Evolutionary conservation across 2,888 invertebrate species (phyloP), one percentile per base, ranked within the genome.

Genomic region (Folsomia candida): DNA sequence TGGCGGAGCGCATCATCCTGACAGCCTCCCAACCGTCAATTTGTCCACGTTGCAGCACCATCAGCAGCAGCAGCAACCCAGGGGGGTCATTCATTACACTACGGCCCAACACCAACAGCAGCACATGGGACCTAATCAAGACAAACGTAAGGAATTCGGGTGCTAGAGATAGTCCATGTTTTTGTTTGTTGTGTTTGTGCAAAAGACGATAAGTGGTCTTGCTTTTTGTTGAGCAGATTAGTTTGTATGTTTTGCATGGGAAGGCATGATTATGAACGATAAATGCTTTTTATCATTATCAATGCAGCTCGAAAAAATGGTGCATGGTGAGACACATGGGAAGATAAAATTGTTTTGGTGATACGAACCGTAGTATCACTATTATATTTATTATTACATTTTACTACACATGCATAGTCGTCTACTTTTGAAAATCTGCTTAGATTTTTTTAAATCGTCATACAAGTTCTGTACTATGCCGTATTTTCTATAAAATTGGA

Each of bases 1-100:
- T 18, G 2, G n/a, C 3, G 47, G 47, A 47, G 28, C 69, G 4
- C 18, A 62, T 2, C 60, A 63, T 25, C n/a, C 69, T 24, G 51
- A 57, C 58, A 59, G 25, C 67, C 51, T 64, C 63, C 27, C 60
- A 20, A 63, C 64, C 24, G 51, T 59, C 67, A 47, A 65, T 65
- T 62, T 74, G 59, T 71, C 76, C 67, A 67, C 75, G 28, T 63
- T 54, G 22, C 62, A 37, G 37, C 70, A 69, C 27, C 75, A 66
- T 28, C 73, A 70, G 47, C 70, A 69, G 28, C 75, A 66, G 28
- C 73, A 70, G 47, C 76, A 76, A 27, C 51, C 65, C 29, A 72
- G 76, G 20, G 79, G 79, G 6, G 79, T 79, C 57, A 79, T 79
- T 67, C 79, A 79, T 37, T 79, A 77, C 73, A 73, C 76, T 47